Evolutionary conservation across 2,113 vertebrate genomes (phyloP).

Genomic region (Desmodus rotundus): DNA sequence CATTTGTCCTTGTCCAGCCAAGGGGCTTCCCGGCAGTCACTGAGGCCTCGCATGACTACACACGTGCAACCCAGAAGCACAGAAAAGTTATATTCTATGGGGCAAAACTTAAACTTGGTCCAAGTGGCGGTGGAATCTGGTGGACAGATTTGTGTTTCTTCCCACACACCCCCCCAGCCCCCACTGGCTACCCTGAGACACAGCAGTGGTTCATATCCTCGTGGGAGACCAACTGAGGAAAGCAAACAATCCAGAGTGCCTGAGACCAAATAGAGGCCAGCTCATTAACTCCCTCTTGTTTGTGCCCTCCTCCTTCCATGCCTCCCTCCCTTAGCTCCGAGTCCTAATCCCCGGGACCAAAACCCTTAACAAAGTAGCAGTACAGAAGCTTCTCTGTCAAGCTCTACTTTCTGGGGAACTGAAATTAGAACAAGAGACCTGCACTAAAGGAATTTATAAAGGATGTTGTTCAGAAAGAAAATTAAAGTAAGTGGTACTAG

Average conservation of each 20-base stretch:
- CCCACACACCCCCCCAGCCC: not conserved
- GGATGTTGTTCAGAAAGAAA: not conserved
- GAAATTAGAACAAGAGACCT: not conserved
- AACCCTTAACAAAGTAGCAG: not conserved
- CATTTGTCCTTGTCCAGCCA: not conserved
- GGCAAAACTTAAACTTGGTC: not conserved
- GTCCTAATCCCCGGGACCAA: not conserved
- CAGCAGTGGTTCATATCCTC: not conserved
- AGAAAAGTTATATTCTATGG: not conserved
- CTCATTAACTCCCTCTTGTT: not conserved
- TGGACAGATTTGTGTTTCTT: not conserved
- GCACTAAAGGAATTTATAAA: not conserved
- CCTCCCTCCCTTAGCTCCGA: not conserved
- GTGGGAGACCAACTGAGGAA: not conserved
- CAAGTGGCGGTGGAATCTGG: not conserved
- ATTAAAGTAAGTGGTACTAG: not conserved
- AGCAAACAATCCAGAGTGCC: not conserved
- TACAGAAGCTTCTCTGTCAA: not conserved
- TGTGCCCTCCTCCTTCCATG: not conserved
- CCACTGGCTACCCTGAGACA: not conserved
- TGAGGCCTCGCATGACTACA: not conserved
- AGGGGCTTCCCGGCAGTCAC: not conserved
- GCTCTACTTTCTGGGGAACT: not conserved
- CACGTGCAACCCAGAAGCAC: not conserved
- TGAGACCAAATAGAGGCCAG: not conserved